Evolutionary conservation across 2,113 vertebrate species (phyloP), one percentile per base, ranked within the genome.

Genomic region (Epinephelus cyanopodus): DNA sequence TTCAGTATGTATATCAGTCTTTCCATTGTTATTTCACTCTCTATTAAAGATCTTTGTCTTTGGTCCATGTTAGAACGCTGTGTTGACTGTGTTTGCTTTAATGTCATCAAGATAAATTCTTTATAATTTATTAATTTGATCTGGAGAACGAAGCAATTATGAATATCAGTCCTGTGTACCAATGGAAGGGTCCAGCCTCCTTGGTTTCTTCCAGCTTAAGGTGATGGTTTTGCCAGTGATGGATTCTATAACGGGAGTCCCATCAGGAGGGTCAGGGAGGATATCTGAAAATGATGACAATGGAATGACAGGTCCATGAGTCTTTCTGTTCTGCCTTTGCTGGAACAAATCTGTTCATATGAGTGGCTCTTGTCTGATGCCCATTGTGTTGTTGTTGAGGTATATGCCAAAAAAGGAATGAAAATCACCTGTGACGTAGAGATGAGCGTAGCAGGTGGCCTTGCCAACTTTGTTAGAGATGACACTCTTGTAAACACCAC

Each of bases 381-480:
- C 18, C 25, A 1, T 2, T 56, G 2, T 39, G 50, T 29, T 33
- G 54, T 3, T 65, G 11, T 61, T 56, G 2, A 42, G 13, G 9
- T 3, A 7, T 39, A 27, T 25, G 12, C 7, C 6, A 29, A 33
- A 23, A 75, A 47, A 25, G 1, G 6, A 50, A 15, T 25, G 27
- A 47, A 1, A 77, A 74, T 96, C 89, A 99, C 98, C 98, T 1
- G 97, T 97, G 82, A 99, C 97, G 0, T 99, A 99, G 61, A 99
- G 96, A 87, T 99, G 98, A 0, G 98, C 97, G 0, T 99, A 99
- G 92, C 98, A 99, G 0, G 98, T 98, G 45, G 98, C 98, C 87
- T 99, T 99, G 83, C 98, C 98, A 77, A 99, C 92, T 92, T 99
- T 99, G 95, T 99, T 99, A 83, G 98, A 97, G 7, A 99, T 99